Evolutionary conservation across 1,140 invertebrate species (phyloP).

Genomic region (Caenorhabditis latens): DNA sequence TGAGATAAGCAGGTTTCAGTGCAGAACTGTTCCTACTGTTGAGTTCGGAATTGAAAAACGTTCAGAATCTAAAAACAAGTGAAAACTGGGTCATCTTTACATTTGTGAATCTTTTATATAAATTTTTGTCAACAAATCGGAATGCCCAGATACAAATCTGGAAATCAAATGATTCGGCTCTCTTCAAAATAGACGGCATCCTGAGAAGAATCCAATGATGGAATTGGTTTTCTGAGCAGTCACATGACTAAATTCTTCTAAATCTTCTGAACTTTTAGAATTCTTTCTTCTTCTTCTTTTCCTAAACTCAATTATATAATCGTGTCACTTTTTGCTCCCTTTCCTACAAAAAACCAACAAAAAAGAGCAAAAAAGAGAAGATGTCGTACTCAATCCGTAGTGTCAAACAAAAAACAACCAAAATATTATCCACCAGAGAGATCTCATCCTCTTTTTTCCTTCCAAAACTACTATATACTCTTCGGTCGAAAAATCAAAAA

Average conservation of each 20-base stretch:
- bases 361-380: neutral
- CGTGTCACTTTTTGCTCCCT: neutral
- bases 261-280: neutral
- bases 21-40: no score
- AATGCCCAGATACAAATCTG: no score
- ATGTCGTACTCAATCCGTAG: neutral
- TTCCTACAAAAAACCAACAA: neutral
- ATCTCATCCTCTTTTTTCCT: neutral
- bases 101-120: no score
- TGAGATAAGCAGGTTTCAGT: no score
- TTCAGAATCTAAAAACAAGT: no score
- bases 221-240: neutral
- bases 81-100: no score
- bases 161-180: no score
- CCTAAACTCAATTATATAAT: neutral
- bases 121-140: no score
- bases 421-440: slow-evolving; percentile 30
- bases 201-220: neutral
- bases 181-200: no score
- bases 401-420: neutral
- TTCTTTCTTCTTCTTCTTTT: neutral
- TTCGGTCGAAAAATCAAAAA: neutral
- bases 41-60: no score
- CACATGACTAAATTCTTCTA: slow-evolving; percentile 14
- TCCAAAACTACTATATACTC: neutral